phyloP scores from a whole-genome alignment of 2,113 vertebrate species.

The Girardinichthys multiradiatus region DNA sequence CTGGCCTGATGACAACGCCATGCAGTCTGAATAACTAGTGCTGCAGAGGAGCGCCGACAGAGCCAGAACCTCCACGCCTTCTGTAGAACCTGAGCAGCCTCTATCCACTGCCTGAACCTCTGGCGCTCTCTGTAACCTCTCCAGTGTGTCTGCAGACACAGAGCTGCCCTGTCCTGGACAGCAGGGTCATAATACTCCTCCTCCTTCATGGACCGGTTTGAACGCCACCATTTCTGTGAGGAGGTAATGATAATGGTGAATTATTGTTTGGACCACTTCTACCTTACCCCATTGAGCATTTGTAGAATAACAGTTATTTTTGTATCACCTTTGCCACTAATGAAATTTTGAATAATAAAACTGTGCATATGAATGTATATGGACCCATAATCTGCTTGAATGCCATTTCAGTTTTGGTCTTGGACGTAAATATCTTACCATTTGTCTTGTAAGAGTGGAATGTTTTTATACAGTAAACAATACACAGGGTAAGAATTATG shows the following conservation, averaged over 20 bases:
- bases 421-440: too few species aligned
- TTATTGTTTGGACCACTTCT: neutral
- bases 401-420: too few species aligned
- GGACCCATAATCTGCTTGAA: too few species aligned
- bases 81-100: conserved; percentile 86
- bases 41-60: conserved; percentile 75
- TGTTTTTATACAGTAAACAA: too few species aligned
- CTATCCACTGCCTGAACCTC: conserved; percentile 80
- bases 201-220: conserved; percentile 64
- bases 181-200: conserved; percentile 58
- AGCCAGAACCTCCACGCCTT: conserved; percentile 82
- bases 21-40: conserved; percentile 85
- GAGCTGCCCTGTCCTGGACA: conserved; percentile 77
- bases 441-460: too few species aligned
- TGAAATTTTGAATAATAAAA: too few species aligned
- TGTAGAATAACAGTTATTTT: too few species aligned
- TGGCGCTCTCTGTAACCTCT: conserved; percentile 83
- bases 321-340: too few species aligned
- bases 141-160: conserved; percentile 88
- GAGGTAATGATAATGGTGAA: neutral
- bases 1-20: conserved; percentile 85
- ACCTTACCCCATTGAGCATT: too few species aligned
- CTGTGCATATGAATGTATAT: too few species aligned
- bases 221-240: conserved; percentile 88
- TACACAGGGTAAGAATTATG: too few species aligned